These are phyloP conservation scores for Brachyptera putata DNA, from an alignment of 2,888 invertebrate species.

Conservation along the genomic window DNA sequence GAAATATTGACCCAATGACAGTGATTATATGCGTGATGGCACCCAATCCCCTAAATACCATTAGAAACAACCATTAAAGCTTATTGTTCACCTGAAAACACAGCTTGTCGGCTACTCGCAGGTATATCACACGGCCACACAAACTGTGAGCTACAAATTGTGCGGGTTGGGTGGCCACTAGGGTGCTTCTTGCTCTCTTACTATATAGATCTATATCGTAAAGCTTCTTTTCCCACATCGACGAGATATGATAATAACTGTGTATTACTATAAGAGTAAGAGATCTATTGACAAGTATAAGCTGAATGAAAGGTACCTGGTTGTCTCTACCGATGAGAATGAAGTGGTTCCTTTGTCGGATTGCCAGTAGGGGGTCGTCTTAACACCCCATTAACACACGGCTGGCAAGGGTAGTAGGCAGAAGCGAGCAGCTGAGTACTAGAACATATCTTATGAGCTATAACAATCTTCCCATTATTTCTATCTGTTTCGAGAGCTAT, in stretches of 20 bases:
- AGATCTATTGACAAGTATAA: slow-evolving; percentile 19
- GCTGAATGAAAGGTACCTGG: slow-evolving; percentile 10
- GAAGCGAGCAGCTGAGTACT: background rate
- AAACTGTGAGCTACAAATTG: slow-evolving; percentile 13
- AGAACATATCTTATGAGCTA: background rate
- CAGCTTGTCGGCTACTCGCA: slow-evolving; percentile 8
- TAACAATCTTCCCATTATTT: background rate
- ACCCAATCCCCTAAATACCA: slow-evolving; percentile 14
- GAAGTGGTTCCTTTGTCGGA: slow-evolving; percentile 23
- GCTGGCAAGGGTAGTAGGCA: background rate
- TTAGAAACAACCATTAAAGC: slow-evolving; percentile 24
- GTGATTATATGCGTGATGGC: slow-evolving; percentile 21
- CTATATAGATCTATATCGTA: too few species aligned
- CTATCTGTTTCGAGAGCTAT: background rate
- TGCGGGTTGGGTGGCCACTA: slow-evolving; percentile 1
- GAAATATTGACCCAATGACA: slow-evolving; percentile 7
- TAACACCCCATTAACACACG: slow-evolving; percentile 25
- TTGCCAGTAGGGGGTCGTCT: slow-evolving; percentile 19
- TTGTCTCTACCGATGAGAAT: slow-evolving; percentile 8
- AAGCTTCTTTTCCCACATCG: slow-evolving; percentile 12
- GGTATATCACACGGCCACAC: background rate
- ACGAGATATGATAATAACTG: slow-evolving; percentile 16
- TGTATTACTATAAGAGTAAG: background rate
- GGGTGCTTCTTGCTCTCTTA: background rate
- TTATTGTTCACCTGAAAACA: slow-evolving; percentile 3